phyloP scores from a whole-genome alignment of 1,140 invertebrate genomes.

The Meteorus sp. region DNA sequence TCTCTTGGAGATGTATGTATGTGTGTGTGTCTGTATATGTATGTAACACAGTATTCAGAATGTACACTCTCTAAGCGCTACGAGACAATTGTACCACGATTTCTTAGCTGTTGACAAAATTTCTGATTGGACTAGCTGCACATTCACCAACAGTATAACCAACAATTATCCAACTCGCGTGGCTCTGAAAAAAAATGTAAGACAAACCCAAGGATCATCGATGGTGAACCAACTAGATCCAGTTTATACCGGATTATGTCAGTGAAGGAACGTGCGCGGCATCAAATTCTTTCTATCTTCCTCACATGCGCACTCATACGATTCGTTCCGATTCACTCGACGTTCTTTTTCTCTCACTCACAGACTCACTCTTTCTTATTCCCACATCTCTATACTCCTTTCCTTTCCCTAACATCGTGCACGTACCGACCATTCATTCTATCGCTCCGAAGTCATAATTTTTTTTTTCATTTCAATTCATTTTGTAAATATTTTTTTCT shows the following conservation, averaged over 20 bases:
- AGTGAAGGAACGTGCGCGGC: slow-evolving; percentile 35
- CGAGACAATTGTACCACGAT: too few relatives aligned
- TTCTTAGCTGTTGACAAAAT: too few relatives aligned
- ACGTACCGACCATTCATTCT: slow-evolving; percentile 18
- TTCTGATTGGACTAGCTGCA: too few relatives aligned
- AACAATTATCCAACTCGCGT: not conserved
- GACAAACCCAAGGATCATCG: slow-evolving; percentile 25
- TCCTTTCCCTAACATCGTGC: slow-evolving; percentile 19
- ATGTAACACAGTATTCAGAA: too few relatives aligned
- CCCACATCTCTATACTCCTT: not conserved
- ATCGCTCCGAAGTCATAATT: not conserved
- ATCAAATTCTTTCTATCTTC: slow-evolving; percentile 25
- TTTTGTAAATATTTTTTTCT: slow-evolving; percentile 8
- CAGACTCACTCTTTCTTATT: not conserved
- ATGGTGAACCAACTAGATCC: slow-evolving; percentile 35
- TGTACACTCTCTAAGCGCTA: not conserved
- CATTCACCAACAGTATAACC: not conserved
- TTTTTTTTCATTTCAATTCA: slow-evolving; percentile 19
- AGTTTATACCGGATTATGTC: slow-evolving; percentile 46
- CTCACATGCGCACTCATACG: slow-evolving; percentile 25
- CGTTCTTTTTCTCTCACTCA: slow-evolving; percentile 31
- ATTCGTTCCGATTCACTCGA: not conserved
- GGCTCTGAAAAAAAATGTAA: not conserved
- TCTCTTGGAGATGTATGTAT: too few relatives aligned
- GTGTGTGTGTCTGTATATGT: too few relatives aligned